These are phyloP conservation scores for Enteromius thamalakanensis DNA, from an alignment of 2,797 vertebrate species.

Conservation along the genomic window DNA sequence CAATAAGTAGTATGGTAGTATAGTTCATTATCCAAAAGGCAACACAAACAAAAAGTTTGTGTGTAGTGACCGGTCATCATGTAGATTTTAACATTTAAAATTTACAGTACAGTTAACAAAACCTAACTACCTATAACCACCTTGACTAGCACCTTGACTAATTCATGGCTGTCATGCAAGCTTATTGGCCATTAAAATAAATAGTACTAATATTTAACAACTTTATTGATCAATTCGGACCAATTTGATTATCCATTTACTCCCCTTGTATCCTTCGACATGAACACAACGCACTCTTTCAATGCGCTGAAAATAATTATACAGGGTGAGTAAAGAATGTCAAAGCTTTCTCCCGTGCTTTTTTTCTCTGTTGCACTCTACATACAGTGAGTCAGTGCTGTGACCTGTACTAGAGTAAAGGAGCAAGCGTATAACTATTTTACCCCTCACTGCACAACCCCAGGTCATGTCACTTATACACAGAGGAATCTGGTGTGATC, in stretches of 20 bases:
- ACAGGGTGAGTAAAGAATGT: background rate
- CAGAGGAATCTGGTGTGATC: constrained; percentile 67
- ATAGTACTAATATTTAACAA: background rate
- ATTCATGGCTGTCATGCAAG: background rate
- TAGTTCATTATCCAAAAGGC: background rate
- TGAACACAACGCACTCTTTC: background rate
- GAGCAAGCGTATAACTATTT: constrained; percentile 29
- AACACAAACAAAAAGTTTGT: background rate
- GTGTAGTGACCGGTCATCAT: background rate
- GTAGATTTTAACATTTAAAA: background rate
- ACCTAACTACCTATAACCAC: background rate
- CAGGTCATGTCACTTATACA: constrained; percentile 63
- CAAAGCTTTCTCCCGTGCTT: background rate
- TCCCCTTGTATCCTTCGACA: background rate
- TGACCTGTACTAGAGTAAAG: constrained; percentile 33
- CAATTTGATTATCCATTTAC: background rate
- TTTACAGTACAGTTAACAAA: background rate
- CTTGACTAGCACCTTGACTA: too few relatives aligned
- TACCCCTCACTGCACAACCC: constrained; percentile 57
- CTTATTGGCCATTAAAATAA: background rate
- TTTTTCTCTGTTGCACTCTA: background rate
- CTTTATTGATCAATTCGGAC: background rate
- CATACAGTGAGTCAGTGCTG: constrained; percentile 40
- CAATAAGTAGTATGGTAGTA: background rate
- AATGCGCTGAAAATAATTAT: background rate